Conservation (phyloP, 2,888 invertebrate species). For the Priocnemis perturbator region DNA sequence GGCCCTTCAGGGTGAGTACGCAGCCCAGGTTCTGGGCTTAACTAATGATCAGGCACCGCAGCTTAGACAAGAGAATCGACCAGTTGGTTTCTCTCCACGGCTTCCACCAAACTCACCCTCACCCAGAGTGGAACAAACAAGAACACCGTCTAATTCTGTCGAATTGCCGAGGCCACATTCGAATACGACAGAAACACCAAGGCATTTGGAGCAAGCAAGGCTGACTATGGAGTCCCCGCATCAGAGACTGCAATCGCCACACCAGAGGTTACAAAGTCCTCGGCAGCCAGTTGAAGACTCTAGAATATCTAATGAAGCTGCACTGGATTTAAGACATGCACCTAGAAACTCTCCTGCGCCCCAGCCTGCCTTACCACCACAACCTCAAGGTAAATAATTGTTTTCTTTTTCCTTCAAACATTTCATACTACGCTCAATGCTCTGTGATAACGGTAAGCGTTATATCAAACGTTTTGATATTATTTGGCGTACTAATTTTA, state of each 20-base stretch:
- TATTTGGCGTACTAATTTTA: no score
- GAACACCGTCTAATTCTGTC: slow-evolving; percentile 68
- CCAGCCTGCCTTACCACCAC: slow-evolving; percentile 64
- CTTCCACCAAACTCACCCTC: slow-evolving; percentile 67
- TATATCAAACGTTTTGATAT: no score
- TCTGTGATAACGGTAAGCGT: no score
- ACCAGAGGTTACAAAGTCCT: slow-evolving; percentile 70
- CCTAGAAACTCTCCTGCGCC: slow-evolving; percentile 68
- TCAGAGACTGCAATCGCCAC: slow-evolving; percentile 69
- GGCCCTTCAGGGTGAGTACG: slow-evolving; percentile 93
- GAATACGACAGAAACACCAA: slow-evolving; percentile 63
- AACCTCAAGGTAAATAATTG: slow-evolving; percentile 63
- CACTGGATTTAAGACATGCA: slow-evolving; percentile 69
- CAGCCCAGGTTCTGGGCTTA: slow-evolving; percentile 89
- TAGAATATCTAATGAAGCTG: slow-evolving; percentile 66
- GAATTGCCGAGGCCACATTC: slow-evolving; percentile 68
- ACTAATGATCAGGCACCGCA: slow-evolving; percentile 78
- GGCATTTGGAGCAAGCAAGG: slow-evolving; percentile 69
- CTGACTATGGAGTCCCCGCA: slow-evolving; percentile 71
- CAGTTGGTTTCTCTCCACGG: slow-evolving; percentile 69
- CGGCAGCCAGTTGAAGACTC: slow-evolving; percentile 66
- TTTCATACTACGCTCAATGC: not conserved
- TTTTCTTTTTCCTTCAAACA: not conserved
- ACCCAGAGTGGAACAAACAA: slow-evolving; percentile 65
- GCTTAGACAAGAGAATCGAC: slow-evolving; percentile 59